Conservation (phyloP, 2,888 invertebrate species). For the Andrena minutula region DNA sequence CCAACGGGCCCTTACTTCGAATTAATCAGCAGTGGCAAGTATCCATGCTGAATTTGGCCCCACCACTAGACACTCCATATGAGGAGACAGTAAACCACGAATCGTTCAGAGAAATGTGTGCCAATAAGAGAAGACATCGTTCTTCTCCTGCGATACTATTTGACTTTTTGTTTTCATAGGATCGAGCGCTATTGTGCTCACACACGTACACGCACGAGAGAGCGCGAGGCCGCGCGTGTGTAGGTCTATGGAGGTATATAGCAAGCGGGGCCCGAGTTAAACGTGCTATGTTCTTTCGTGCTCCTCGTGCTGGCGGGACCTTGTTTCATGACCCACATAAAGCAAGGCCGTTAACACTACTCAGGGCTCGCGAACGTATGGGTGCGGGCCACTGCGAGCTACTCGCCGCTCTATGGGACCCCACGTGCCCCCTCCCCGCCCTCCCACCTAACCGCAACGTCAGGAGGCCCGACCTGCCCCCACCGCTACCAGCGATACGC, state of each 20-base stretch:
- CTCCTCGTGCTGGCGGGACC: constrained; percentile 81
- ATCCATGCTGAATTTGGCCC: too few relatives aligned
- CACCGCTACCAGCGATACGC: constrained; percentile 15
- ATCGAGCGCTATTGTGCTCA: constrained; percentile 8
- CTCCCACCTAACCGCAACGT: background rate
- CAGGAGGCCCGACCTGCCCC: constrained; percentile 36
- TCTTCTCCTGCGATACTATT: background rate
- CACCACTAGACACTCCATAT: too few relatives aligned
- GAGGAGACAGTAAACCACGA: too few relatives aligned
- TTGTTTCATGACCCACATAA: constrained; percentile 85
- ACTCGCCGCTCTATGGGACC: constrained; percentile 65
- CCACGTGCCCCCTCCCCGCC: constrained; percentile 48
- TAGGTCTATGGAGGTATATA: background rate
- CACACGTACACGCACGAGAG: constrained; percentile 22
- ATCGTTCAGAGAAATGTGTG: background rate
- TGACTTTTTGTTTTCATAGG: constrained; percentile 23
- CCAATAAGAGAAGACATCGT: background rate
- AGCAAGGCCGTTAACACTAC: constrained; percentile 85
- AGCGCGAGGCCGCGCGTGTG: constrained; percentile 2
- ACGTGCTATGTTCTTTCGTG: constrained; percentile 71
- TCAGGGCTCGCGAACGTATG: constrained; percentile 75
- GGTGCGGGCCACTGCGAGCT: constrained; percentile 71
- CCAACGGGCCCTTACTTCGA: too few relatives aligned
- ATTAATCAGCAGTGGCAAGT: too few relatives aligned
- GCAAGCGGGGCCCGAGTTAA: constrained; percentile 56